Conservation (phyloP, 2,888 invertebrate species). For the Hemicrepidius hirtus region DNA sequence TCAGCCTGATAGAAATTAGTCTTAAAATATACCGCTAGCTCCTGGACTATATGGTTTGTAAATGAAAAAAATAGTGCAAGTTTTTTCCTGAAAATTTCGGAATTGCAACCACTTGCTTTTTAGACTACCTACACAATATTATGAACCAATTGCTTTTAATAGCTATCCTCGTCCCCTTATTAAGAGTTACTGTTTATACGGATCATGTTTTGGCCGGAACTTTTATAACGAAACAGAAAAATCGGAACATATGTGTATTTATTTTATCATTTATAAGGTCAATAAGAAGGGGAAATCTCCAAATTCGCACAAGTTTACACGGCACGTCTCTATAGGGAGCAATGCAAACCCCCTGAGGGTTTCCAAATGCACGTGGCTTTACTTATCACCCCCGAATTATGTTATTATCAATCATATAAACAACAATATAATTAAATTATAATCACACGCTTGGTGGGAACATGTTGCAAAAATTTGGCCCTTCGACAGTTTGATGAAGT, state of each 20-base stretch:
- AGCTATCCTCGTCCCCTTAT: no score
- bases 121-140: no score
- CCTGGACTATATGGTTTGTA: no score
- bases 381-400: constrained; percentile 64
- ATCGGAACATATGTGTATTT: constrained; percentile 52
- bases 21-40: no score
- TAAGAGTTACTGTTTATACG: background rate
- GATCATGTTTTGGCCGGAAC: background rate
- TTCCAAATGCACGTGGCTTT: constrained; percentile 64
- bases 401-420: constrained; percentile 69
- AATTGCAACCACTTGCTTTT: no score
- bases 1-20: no score
- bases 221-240: constrained; percentile 21
- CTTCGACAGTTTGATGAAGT: background rate
- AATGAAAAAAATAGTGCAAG: no score
- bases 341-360: constrained; percentile 53
- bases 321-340: constrained; percentile 50
- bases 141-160: no score
- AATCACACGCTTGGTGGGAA: constrained; percentile 55
- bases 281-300: constrained; percentile 50
- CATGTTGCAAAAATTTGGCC: constrained; percentile 41
- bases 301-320: constrained; percentile 53
- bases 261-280: constrained; percentile 55
- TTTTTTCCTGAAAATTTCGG: no score
- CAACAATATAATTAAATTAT: constrained; percentile 67